Evolutionary conservation across 2,888 invertebrate species (phyloP).

Genomic region (Anticlea derivata): DNA sequence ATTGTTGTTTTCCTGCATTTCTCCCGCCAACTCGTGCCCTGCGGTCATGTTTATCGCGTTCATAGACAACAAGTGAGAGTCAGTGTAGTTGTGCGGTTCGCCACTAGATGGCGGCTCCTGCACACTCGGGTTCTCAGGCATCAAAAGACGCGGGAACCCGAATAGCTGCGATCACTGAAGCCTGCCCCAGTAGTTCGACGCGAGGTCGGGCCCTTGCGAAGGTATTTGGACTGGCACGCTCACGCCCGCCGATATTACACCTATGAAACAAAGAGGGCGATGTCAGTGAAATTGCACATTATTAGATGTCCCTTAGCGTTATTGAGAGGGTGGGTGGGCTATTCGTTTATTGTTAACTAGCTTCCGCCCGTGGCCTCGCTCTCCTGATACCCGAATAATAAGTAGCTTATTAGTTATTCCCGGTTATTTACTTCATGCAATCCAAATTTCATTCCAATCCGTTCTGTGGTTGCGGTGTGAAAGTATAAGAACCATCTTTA

Average conservation of each 20-base stretch:
- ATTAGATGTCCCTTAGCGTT: slow-evolving; percentile 26
- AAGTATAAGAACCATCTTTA: no score
- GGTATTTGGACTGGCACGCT: slow-evolving; percentile 97
- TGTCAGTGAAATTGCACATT: slow-evolving; percentile 43
- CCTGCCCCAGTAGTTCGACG: slow-evolving; percentile 94
- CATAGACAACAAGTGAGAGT: slow-evolving; percentile 70
- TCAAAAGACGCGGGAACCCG: slow-evolving; percentile 91
- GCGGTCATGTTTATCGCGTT: slow-evolving; percentile 81
- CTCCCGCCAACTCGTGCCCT: slow-evolving; percentile 76
- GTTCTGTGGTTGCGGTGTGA: no score
- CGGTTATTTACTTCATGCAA: no score
- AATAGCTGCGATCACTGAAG: slow-evolving; percentile 97
- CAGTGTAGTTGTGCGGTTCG: slow-evolving; percentile 79
- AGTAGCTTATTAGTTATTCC: no score
- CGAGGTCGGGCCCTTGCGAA: slow-evolving; percentile 91
- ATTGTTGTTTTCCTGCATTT: slow-evolving; percentile 66
- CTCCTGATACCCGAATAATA: no score
- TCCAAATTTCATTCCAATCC: no score
- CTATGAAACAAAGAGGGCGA: slow-evolving; percentile 80
- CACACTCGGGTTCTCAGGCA: slow-evolving; percentile 85
- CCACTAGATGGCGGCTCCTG: slow-evolving; percentile 75
- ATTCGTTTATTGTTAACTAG: slow-evolving; percentile 12
- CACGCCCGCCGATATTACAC: slow-evolving; percentile 96
- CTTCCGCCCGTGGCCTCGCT: no score
- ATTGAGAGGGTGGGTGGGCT: slow-evolving; percentile 21